Evolutionary conservation across 2,888 invertebrate species (phyloP).

Genomic region (Drosophila emarginata): DNA sequence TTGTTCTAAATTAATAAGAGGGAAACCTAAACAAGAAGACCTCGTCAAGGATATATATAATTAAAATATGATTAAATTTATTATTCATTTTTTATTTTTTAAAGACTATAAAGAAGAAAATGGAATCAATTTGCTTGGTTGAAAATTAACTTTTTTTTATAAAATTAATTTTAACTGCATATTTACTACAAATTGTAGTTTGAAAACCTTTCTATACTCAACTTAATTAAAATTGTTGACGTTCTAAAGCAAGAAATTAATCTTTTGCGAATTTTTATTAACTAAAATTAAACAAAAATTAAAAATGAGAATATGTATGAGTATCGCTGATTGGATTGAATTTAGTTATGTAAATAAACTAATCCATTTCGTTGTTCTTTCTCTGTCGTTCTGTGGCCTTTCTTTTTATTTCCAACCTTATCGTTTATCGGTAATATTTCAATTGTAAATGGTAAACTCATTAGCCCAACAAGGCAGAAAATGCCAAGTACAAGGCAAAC

Average conservation of each 20-base stretch:
- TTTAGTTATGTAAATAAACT: background rate
- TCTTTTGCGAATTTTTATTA: too few relatives aligned
- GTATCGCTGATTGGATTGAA: background rate
- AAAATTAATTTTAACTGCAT: too few relatives aligned
- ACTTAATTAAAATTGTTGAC: too few relatives aligned
- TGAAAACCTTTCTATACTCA: too few relatives aligned
- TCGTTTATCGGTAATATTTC: slow-evolving; percentile 26
- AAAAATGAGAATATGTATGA: background rate
- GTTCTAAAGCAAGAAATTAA: background rate
- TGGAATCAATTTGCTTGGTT: too few relatives aligned
- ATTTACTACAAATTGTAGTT: too few relatives aligned
- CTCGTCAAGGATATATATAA: background rate
- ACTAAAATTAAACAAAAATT: too few relatives aligned
- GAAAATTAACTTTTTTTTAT: too few relatives aligned
- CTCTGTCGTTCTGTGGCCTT: background rate
- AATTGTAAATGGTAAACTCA: slow-evolving; percentile 50
- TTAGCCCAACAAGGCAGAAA: slow-evolving; percentile 60
- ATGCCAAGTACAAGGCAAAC: slow-evolving; percentile 26
- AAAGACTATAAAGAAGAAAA: too few relatives aligned
- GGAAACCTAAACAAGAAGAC: background rate
- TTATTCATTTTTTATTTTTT: too few relatives aligned
- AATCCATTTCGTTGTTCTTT: background rate
- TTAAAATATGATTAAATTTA: too few relatives aligned
- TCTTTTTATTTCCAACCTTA: slow-evolving; percentile 4
- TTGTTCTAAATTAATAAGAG: background rate